A percentile compares a stretch with the other conserved stretches of the same genome.
Evolutionary conservation across 2,797 vertebrate species (phyloP).

Genomic region (Naso thynnoides): DNA sequence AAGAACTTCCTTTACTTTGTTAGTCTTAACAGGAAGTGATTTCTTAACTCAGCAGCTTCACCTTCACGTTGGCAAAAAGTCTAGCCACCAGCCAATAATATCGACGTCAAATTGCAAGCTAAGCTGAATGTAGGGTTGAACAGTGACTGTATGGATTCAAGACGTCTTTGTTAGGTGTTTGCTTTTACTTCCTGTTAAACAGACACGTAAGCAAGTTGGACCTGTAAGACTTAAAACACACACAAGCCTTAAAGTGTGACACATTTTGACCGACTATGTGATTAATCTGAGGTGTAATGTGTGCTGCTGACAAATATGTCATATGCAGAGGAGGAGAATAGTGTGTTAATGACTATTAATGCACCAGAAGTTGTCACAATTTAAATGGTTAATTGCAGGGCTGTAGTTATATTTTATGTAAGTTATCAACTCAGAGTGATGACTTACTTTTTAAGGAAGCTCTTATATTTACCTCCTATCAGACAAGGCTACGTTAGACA

Average conservation of each 20-base stretch:
- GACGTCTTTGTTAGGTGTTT: neutral
- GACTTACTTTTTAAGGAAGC: too few relatives aligned
- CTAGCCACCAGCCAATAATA: neutral
- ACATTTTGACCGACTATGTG: neutral
- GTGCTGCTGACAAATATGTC: neutral
- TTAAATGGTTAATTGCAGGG: too few relatives aligned
- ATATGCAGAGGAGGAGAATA: neutral
- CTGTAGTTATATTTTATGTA: too few relatives aligned
- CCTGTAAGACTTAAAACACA: neutral
- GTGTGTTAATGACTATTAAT: too few relatives aligned
- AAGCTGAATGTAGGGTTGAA: neutral
- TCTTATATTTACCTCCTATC: too few relatives aligned
- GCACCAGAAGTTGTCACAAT: neutral
- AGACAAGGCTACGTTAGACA: too few relatives aligned
- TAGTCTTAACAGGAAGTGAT: conserved; percentile 25
- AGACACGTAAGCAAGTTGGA: neutral
- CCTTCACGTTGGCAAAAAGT: neutral
- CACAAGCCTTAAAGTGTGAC: conserved; percentile 4
- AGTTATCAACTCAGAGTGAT: neutral
- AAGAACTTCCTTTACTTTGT: conserved; percentile 35
- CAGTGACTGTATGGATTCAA: neutral
- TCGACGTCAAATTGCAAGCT: neutral
- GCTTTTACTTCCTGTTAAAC: neutral
- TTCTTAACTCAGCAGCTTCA: neutral
- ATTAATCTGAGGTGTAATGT: too few relatives aligned